Evolutionary conservation across 2,888 invertebrate species (phyloP).

Genomic region (Eupithecia tripunctaria): DNA sequence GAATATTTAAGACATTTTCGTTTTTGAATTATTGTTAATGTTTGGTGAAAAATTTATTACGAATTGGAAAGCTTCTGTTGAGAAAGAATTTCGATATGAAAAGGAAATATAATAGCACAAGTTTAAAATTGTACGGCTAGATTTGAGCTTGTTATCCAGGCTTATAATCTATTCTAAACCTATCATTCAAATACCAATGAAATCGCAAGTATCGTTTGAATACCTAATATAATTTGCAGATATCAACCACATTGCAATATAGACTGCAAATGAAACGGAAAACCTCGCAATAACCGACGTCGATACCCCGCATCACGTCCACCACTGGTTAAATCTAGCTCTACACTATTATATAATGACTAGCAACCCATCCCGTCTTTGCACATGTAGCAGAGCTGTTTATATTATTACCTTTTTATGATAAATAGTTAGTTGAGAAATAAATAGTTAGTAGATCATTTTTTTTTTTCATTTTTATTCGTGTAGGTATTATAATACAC

Average conservation of each 20-base stretch:
- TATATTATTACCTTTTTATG: neutral
- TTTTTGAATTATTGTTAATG: no score
- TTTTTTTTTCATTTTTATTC: no score
- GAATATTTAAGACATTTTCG: no score
- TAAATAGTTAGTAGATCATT: no score
- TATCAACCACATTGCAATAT: neutral
- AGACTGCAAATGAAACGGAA: conserved; percentile 4
- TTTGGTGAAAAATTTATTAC: no score
- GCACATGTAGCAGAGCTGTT: neutral
- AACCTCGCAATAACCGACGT: conserved; percentile 17
- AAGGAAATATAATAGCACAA: neutral
- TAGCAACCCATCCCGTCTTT: neutral
- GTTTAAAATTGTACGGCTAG: neutral
- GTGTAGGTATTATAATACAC: no score
- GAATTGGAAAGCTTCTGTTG: neutral
- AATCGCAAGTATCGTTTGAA: neutral
- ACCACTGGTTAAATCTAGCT: conserved; percentile 28
- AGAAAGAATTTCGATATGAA: neutral
- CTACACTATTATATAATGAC: conserved; percentile 37
- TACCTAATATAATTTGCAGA: neutral
- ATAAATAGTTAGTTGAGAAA: neutral
- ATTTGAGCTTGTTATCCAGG: neutral
- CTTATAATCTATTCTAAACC: neutral
- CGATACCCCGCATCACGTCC: conserved; percentile 25
- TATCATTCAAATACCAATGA: neutral